Evolutionary conservation across 2,888 invertebrate species (phyloP), one percentile per base, ranked within the genome.

Genomic region (Caenorhabditis wallacei): DNA sequence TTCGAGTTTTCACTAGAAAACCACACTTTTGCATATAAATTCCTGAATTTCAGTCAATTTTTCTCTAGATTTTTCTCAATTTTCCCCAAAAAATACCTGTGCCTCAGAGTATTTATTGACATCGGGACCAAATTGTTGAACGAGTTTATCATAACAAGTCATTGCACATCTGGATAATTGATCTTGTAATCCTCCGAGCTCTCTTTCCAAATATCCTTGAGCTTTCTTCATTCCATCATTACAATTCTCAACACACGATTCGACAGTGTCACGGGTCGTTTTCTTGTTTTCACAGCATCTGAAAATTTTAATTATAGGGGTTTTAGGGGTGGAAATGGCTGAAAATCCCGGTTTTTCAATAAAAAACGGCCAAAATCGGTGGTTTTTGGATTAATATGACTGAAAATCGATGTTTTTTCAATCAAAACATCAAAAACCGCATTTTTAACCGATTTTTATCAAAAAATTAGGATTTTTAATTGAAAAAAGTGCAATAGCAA

Each of bases 131-230:
- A 84, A 86, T 53, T 87, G 68, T 51, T 87, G 86, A 13, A 88
- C 83, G 22, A 89, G 84, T 46, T 88, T 88, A 74, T 90, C 90
- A 78, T 90, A 90, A 70, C 88, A 89, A 5, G 87, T 87, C 89
- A 88, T 90, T 11, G 89, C 88, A 63, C 90, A 89, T 37, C 89
- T 85, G 8, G 88, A 87, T 10, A 90, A 84, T 48, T 89, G 88
- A 69, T 85, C 86, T 86, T 89, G 88, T 3, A 86, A 84, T 2
- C 75, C 78, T 30, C 85, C 85, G 51, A 90, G 80, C 64, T 90
- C 90, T 16, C 63, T 84, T 61, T 90, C 90, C 54, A 90, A 80
- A 18, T 80, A 76, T 5, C 63, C 37, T 75, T 90, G 90, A 10
- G 90, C 89, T 48, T 86, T 88, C 46, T 84, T 84, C 88, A 90